Base-by-base conservation (phyloP, 2,113 vertebrate species). In the Seriola rivoliana region DNA sequence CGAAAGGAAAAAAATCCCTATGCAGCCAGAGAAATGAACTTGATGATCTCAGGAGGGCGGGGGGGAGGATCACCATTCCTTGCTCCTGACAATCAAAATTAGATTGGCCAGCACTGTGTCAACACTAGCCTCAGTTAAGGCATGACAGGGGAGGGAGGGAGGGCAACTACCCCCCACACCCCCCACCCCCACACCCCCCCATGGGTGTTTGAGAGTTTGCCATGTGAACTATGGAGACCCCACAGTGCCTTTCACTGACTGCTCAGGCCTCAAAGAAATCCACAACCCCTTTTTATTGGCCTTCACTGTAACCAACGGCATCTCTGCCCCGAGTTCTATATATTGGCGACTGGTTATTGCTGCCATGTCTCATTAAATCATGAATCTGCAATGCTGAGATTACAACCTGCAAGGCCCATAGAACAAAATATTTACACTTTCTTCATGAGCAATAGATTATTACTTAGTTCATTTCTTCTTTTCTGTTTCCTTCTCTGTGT, bases 21-120 rank as follows among this genome's bases (percentile, higher is more conserved):
- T 93, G 89, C 91, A 93, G 92, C 89, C 92, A 93, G 92, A 93
- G 91, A 95, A 95, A 95, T 95, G 94, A 95, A 95, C 94, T 95
- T 94, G 93, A 94, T 96, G 95, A 95, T 96, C 95, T 95, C 93
- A 86, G 84, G 87, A 90, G 94, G 88, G 88, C 34, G 81, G 92
- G 87, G 83, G 87, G 90, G 89, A 89, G 88, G 91, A 92, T 93
- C 86, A 74, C 92, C 91, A 91, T 93, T 93, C 87, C 91, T 93
- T 92, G 92, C 93, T 91, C 89, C 93, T 93, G 93, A 93, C 94
- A 93, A 94, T 95, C 92, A 94, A 93, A 95, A 94, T 95, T 93
- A 95, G 94, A 95, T 95, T 95, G 94, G 94, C 94, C 91, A 92
- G 92, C 93, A 92, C 93, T 95, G 93, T 95, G 94, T 95, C 93